These are phyloP conservation scores for Vanacampus margaritifer DNA, from an alignment of 2,113 vertebrate species.

Conservation along the genomic window DNA sequence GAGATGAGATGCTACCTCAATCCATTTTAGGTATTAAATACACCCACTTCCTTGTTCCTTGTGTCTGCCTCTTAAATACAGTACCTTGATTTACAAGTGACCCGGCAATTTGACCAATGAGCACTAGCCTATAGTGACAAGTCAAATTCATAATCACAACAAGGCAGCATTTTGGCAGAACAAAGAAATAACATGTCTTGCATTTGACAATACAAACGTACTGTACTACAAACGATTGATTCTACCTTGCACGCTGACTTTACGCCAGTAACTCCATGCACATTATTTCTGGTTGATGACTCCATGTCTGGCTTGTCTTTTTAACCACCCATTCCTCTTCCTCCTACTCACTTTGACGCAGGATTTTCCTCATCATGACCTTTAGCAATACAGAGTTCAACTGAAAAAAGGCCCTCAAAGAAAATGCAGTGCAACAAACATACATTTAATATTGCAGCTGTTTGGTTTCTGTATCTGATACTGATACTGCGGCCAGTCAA, in stretches of 20 bases:
- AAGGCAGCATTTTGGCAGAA: too few species aligned
- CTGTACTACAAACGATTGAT: too few species aligned
- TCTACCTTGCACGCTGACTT: conserved; percentile 39
- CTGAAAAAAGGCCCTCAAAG: too few species aligned
- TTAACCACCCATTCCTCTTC: background rate
- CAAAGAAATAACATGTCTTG: too few species aligned
- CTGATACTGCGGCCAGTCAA: background rate
- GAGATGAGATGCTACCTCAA: background rate
- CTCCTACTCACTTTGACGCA: background rate
- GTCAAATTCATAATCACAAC: too few species aligned
- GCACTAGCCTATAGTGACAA: too few species aligned
- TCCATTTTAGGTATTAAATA: background rate
- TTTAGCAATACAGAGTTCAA: background rate
- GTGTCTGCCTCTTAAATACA: background rate
- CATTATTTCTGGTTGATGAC: conserved; percentile 9
- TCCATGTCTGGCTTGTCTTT: conserved; percentile 1
- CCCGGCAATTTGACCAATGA: too few species aligned
- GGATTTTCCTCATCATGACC: too few species aligned
- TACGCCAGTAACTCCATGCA: conserved; percentile 37
- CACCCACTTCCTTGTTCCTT: conserved; percentile 4
- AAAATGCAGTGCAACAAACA: too few species aligned
- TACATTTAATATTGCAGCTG: background rate
- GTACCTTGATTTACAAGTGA: too few species aligned
- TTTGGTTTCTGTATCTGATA: background rate
- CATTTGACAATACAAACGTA: too few species aligned